A percentile compares a stretch with the other conserved stretches of the same genome.
These are phyloP conservation scores for Nudaria mundana DNA, from an alignment of 2,888 invertebrate species.

Conservation along the genomic window DNA sequence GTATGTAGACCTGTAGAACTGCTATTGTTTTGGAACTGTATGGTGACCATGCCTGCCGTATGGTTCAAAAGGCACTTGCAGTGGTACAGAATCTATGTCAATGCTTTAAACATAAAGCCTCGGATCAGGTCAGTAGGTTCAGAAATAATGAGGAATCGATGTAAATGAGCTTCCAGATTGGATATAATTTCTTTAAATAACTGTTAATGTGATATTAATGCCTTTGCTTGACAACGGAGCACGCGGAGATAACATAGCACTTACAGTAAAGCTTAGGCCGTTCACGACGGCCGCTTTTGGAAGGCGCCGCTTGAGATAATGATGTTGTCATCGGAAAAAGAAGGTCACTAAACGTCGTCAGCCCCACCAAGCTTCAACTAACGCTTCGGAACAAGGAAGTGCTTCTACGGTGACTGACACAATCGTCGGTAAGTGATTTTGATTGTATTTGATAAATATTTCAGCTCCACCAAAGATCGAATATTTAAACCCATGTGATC, in stretches of 20 bases:
- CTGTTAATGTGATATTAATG: constrained; percentile 74
- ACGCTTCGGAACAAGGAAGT: constrained; percentile 77
- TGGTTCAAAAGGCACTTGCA: constrained; percentile 50
- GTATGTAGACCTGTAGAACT: constrained; percentile 54
- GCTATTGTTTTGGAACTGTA: constrained; percentile 53
- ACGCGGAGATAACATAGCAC: constrained; percentile 81
- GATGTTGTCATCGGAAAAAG: constrained; percentile 65
- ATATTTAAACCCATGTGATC: constrained; percentile 81
- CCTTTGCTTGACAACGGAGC: constrained; percentile 77
- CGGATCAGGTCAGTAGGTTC: constrained; percentile 52
- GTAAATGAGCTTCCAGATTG: constrained; percentile 69
- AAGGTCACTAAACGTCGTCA: constrained; percentile 75
- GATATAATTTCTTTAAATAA: constrained; percentile 65
- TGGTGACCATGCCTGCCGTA: constrained; percentile 73
- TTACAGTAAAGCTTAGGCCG: constrained; percentile 80
- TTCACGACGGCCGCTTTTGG: constrained; percentile 72
- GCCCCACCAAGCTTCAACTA: constrained; percentile 78
- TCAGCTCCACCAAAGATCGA: constrained; percentile 71
- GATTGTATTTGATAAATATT: constrained; percentile 58
- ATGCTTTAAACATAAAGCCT: constrained; percentile 64
- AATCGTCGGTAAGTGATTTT: constrained; percentile 64
- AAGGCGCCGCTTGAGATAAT: constrained; percentile 69
- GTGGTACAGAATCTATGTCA: constrained; percentile 52
- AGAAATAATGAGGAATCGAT: constrained; percentile 50
- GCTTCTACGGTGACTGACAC: constrained; percentile 71